A percentile compares a stretch with the other conserved stretches of the same genome.
Conservation (phyloP, 2,888 invertebrate genomes). For the Watsonalla cultraria region DNA sequence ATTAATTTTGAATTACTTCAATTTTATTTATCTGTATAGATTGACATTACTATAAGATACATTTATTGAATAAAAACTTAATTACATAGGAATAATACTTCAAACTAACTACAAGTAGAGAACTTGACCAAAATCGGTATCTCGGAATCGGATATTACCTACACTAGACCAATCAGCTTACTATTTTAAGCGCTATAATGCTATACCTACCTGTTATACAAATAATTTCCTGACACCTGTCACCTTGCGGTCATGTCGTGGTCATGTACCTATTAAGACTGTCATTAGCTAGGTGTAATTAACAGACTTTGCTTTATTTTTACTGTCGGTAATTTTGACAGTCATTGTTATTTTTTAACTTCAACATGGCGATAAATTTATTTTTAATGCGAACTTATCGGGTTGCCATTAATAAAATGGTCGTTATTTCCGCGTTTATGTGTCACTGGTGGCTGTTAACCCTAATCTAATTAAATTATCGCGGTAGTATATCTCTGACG, state of each 20-base stretch:
- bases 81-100: too few relatives aligned
- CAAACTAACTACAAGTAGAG: too few relatives aligned
- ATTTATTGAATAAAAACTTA: too few relatives aligned
- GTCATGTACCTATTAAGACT: background rate
- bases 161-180: too few relatives aligned
- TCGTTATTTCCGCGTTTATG: background rate
- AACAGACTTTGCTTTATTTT: slow-evolving; percentile 30
- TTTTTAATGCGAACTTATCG: background rate
- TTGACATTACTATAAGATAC: too few relatives aligned
- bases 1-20: too few relatives aligned
- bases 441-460: background rate
- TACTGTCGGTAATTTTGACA: slow-evolving; percentile 26
- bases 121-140: too few relatives aligned
- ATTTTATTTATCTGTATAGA: too few relatives aligned
- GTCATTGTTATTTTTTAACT: slow-evolving; percentile 28
- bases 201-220: background rate
- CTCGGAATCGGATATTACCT: too few relatives aligned
- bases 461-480: background rate
- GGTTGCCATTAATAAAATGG: background rate
- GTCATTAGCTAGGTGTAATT: slow-evolving; percentile 10
- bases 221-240: background rate
- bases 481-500: background rate
- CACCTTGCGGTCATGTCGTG: background rate
- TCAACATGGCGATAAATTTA: slow-evolving; percentile 5
- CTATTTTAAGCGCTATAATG: background rate